Evolutionary conservation across 92 coral and sea anemone species (phyloP).

Genomic region (Palythoa grandiflora): DNA sequence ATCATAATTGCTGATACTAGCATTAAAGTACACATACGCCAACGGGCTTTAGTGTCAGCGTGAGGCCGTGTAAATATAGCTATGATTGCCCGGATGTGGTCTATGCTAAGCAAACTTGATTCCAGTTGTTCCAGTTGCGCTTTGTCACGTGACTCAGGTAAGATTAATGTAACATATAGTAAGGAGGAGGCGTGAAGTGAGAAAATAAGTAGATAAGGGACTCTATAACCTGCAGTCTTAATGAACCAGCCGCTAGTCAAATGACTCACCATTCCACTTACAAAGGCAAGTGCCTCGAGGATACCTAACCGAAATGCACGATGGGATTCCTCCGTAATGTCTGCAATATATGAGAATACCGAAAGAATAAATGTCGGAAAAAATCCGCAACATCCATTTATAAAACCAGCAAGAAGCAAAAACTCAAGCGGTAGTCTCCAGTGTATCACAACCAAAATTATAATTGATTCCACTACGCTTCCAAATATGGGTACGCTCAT

Average conservation of each 20-base stretch:
- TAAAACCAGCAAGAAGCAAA: slow-evolving; percentile 89
- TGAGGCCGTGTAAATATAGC: slow-evolving; percentile 81
- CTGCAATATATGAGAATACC: slow-evolving; percentile 96
- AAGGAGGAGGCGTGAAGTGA: slow-evolving; percentile 86
- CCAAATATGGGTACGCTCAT: slow-evolving; percentile 98
- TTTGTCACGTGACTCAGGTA: slow-evolving; percentile 90
- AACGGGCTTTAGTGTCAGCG: slow-evolving; percentile 67
- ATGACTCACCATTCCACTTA: slow-evolving; percentile 97
- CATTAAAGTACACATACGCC: slow-evolving; percentile 87
- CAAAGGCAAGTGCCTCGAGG: slow-evolving; percentile 91
- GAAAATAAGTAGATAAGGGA: slow-evolving; percentile 85
- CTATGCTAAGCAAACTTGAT: slow-evolving; percentile 66
- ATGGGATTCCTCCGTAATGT: slow-evolving; percentile 89
- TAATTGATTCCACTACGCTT: slow-evolving; percentile 86
- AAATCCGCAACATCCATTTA: slow-evolving; percentile 92
- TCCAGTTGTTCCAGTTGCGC: slow-evolving; percentile 60
- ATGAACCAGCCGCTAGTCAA: slow-evolving; percentile 95
- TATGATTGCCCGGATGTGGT: slow-evolving; percentile 82
- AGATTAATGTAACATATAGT: slow-evolving; percentile 83
- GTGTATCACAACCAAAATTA: slow-evolving; percentile 79
- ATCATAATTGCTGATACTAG: slow-evolving; percentile 91
- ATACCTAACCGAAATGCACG: slow-evolving; percentile 98
- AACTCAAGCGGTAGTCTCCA: slow-evolving; percentile 76
- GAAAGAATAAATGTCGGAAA: slow-evolving; percentile 94
- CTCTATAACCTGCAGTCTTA: slow-evolving; percentile 83